Percentiles rank a stretch among this genome's conserved stretches.
These are phyloP conservation scores for Xylota sylvarum DNA, from an alignment of 2,888 invertebrate species.

Conservation along the genomic window DNA sequence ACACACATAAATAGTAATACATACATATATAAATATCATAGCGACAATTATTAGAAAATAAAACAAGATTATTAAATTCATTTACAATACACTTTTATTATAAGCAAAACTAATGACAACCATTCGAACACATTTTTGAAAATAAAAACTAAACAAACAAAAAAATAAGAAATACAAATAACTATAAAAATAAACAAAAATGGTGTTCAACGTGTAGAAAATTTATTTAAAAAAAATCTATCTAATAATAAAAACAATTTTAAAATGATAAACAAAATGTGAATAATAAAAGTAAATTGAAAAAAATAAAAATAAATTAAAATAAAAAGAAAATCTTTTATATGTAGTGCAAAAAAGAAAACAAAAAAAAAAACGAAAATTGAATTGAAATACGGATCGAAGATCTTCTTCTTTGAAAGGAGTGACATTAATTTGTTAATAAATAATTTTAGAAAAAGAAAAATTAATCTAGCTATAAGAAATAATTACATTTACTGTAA, in stretches of 20 bases:
- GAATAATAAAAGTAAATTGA: conserved; percentile 24
- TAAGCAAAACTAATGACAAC: conserved; percentile 36
- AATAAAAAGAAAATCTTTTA: conserved; percentile 49
- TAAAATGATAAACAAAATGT: conserved; percentile 41
- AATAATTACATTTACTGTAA: conserved; percentile 61
- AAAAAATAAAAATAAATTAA: conserved; percentile 6
- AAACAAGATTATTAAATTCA: conserved; percentile 31
- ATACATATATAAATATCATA: conserved; percentile 65
- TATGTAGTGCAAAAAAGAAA: conserved; percentile 44
- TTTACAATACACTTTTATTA: conserved; percentile 29
- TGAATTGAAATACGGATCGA: conserved; percentile 52
- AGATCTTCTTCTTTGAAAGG: conserved; percentile 43
- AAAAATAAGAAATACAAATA: too few relatives aligned
- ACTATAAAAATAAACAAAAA: conserved; percentile 11
- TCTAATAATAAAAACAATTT: conserved; percentile 15
- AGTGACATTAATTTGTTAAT: conserved; percentile 56
- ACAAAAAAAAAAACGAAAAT: conserved; percentile 20
- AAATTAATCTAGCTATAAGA: conserved; percentile 14
- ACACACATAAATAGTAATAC: conserved; percentile 44
- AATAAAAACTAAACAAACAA: conserved; percentile 1
- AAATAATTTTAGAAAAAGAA: conserved; percentile 20
- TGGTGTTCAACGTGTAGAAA: conserved; percentile 37
- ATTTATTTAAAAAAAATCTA: background rate
- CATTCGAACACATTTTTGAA: conserved; percentile 50
- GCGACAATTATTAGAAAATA: conserved; percentile 68